phyloP scores from a whole-genome alignment of 2,888 invertebrate species.

The Eupeodes latifasciatus region DNA sequence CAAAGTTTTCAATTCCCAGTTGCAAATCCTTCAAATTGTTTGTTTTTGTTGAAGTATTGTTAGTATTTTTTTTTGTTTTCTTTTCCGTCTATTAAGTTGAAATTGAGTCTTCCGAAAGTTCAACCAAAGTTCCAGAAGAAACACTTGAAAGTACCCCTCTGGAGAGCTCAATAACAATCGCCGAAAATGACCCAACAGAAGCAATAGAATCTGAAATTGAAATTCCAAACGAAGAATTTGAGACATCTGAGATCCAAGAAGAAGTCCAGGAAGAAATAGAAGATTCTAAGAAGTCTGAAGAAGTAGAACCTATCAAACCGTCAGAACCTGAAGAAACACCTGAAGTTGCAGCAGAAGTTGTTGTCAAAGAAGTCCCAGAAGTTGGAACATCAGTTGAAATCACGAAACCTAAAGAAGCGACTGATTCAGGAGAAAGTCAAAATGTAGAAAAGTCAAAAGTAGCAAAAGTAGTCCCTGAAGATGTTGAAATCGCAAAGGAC shows the following conservation, averaged over 20 bases:
- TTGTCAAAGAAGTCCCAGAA: conserved; percentile 1
- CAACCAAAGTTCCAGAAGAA: neutral
- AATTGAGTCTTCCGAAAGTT: neutral
- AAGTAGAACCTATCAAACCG: neutral
- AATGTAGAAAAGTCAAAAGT: neutral
- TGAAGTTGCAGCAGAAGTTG: neutral
- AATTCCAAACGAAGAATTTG: neutral
- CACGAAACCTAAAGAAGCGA: neutral
- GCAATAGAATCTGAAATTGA: neutral
- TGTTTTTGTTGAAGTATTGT: too few relatives aligned
- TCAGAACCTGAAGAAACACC: neutral
- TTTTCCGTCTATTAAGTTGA: neutral
- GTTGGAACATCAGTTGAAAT: neutral
- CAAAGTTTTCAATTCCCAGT: too few relatives aligned
- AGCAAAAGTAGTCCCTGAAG: neutral
- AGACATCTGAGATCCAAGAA: neutral
- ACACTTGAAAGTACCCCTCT: neutral
- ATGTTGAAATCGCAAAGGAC: neutral
- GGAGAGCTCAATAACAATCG: neutral
- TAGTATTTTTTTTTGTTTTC: neutral
- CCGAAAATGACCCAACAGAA: neutral
- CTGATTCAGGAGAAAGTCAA: neutral
- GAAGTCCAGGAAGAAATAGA: neutral
- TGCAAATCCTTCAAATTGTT: too few relatives aligned
- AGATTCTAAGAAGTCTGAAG: neutral